Percentiles rank a stretch among this genome's conserved stretches.
Conservation (phyloP, 2,888 invertebrate genomes). For the Trichopria drosophilae region DNA sequence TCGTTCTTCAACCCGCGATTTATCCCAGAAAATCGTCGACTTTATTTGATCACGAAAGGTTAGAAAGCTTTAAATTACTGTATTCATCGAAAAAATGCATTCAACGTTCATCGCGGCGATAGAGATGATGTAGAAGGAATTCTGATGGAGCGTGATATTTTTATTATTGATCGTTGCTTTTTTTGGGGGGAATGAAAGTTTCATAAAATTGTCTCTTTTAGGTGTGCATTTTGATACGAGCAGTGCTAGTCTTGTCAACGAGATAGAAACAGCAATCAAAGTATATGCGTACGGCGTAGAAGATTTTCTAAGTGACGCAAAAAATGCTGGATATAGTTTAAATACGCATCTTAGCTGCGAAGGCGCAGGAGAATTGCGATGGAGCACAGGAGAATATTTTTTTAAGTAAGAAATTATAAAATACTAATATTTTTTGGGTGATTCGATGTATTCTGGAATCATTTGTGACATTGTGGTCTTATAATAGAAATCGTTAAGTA, state of each 20-base stretch:
- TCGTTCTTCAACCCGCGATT: too few relatives aligned
- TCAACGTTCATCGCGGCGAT: too few relatives aligned
- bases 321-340: slow-evolving; percentile 69
- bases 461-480: too few relatives aligned
- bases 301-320: slow-evolving; percentile 77
- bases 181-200: not conserved
- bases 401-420: slow-evolving; percentile 69
- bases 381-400: slow-evolving; percentile 82
- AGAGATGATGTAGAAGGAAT: not conserved
- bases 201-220: slow-evolving; percentile 45
- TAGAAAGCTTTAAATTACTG: too few relatives aligned
- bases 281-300: slow-evolving; percentile 91
- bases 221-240: slow-evolving; percentile 92
- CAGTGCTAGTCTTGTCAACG: slow-evolving; percentile 77
- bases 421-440: too few relatives aligned
- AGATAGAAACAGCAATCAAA: slow-evolving; percentile 87
- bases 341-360: slow-evolving; percentile 82
- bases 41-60: too few relatives aligned
- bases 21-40: too few relatives aligned
- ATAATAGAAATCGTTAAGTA: too few relatives aligned
- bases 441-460: too few relatives aligned
- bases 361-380: slow-evolving; percentile 78
- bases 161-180: too few relatives aligned
- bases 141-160: too few relatives aligned
- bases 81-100: too few relatives aligned